phyloP scores from a whole-genome alignment of 2,888 invertebrate genomes.

The Vandiemenella viatica region DNA sequence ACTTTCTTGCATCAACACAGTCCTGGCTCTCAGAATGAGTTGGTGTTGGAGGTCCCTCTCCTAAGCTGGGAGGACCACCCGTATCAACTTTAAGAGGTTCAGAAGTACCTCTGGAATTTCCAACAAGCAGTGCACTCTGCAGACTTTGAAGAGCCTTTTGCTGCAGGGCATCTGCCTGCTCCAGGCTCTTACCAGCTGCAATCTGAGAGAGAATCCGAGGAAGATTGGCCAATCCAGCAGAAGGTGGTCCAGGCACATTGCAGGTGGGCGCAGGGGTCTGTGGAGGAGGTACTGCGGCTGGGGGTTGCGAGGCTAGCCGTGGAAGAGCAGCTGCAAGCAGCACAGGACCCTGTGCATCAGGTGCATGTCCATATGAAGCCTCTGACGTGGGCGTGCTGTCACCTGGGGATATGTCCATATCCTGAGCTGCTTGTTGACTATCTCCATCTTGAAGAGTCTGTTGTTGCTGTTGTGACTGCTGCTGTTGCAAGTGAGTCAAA shows the following conservation, averaged over 20 bases:
- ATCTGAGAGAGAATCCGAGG: slow-evolving; percentile 37
- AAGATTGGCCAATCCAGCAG: slow-evolving; percentile 32
- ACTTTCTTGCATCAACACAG: slow-evolving; percentile 44
- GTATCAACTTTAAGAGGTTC: slow-evolving; percentile 37
- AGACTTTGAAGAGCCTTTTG: slow-evolving; percentile 40
- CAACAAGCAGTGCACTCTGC: slow-evolving; percentile 29
- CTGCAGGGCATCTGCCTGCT: slow-evolving; percentile 35
- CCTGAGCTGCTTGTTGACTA: slow-evolving; percentile 41
- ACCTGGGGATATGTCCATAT: slow-evolving; percentile 90
- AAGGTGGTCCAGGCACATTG: slow-evolving; percentile 28
- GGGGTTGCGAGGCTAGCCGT: slow-evolving; percentile 41
- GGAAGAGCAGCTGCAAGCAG: slow-evolving; percentile 51
- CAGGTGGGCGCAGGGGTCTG: slow-evolving; percentile 28
- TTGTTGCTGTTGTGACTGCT: too few species aligned
- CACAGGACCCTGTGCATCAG: slow-evolving; percentile 38
- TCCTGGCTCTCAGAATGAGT: slow-evolving; percentile 50
- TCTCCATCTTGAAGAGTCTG: not conserved
- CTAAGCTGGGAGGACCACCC: slow-evolving; percentile 19
- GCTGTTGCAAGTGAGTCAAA: not conserved
- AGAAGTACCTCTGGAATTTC: not conserved
- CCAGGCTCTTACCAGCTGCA: slow-evolving; percentile 29
- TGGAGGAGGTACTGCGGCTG: not conserved
- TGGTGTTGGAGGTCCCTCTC: slow-evolving; percentile 59
- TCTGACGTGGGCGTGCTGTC: slow-evolving; percentile 78
- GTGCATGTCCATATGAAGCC: slow-evolving; percentile 45